phyloP scores from a whole-genome alignment of 2,888 invertebrate genomes.

The Carcina quercana region DNA sequence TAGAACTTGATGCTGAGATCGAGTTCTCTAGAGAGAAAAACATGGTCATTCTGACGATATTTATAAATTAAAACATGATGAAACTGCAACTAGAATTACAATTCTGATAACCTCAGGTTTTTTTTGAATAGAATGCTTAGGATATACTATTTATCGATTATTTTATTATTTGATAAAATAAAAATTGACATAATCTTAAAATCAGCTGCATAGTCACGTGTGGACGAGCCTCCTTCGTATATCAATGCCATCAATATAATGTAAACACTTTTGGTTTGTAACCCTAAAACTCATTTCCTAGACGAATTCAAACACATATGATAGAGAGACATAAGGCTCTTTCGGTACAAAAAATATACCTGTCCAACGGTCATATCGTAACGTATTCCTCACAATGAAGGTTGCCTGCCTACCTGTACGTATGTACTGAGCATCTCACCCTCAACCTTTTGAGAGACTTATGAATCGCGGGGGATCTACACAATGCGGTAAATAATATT shows the following conservation, averaged over 20 bases:
- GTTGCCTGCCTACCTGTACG: conserved; percentile 41
- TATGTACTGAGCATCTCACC: too few species aligned
- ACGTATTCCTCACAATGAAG: conserved; percentile 28
- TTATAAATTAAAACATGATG: too few species aligned
- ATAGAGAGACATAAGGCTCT: too few species aligned
- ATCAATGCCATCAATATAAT: conserved; percentile 7
- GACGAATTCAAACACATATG: too few species aligned
- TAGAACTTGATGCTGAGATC: too few species aligned
- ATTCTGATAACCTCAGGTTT: too few species aligned
- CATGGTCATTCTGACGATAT: too few species aligned
- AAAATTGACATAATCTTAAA: background rate
- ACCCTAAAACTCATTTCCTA: background rate
- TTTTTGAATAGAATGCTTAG: too few species aligned
- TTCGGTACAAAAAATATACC: conserved; percentile 6
- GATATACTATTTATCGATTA: too few species aligned
- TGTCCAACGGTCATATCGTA: conserved; percentile 51
- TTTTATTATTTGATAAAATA: too few species aligned
- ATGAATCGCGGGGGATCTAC: conserved; percentile 49
- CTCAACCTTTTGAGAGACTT: conserved; percentile 46
- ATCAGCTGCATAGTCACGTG: background rate
- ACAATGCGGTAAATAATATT: conserved; percentile 37
- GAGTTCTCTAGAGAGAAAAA: too few species aligned
- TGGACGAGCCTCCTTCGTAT: background rate
- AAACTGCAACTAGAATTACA: too few species aligned
- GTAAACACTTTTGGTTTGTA: background rate